These are phyloP conservation scores for Cyclargus thomasi DNA, from an alignment of 1,140 invertebrate species.

Conservation along the genomic window DNA sequence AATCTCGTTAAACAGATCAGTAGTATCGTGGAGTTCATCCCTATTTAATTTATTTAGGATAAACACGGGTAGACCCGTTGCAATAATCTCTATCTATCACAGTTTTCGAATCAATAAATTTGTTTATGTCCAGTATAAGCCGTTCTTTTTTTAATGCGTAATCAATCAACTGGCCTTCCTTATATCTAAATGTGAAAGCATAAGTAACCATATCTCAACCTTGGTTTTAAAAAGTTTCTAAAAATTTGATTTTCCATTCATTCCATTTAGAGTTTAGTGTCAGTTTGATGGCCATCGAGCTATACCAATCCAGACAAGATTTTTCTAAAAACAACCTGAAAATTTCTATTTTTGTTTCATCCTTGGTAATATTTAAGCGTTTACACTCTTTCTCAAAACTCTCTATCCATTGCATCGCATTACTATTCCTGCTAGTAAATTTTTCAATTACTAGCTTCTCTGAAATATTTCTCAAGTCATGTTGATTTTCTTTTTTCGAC, in stretches of 20 bases:
- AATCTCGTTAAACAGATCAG: conserved; percentile 16
- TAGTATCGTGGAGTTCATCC: conserved; percentile 11
- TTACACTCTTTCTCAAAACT: conserved; percentile 16
- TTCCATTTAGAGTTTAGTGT: conserved; percentile 13
- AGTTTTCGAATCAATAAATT: conserved; percentile 15
- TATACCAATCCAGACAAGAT: conserved; percentile 18
- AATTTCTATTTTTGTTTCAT: conserved; percentile 16
- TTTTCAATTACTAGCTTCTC: conserved; percentile 28
- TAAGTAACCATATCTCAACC: conserved; percentile 7
- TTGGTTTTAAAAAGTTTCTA: conserved; percentile 15
- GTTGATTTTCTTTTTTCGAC: conserved; percentile 26
- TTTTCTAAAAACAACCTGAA: conserved; percentile 16
- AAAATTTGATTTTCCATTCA: conserved; percentile 15
- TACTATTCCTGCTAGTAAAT: conserved; percentile 19
- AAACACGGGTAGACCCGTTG: conserved; percentile 12
- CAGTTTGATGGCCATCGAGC: conserved; percentile 17
- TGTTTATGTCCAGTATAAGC: conserved; percentile 17
- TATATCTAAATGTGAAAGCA: conserved; percentile 7
- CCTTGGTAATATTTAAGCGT: conserved; percentile 16
- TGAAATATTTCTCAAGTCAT: conserved; percentile 24
- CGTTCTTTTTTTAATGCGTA: conserved; percentile 17
- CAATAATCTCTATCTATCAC: conserved; percentile 17
- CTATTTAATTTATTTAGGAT: conserved; percentile 18
- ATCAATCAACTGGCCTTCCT: conserved; percentile 9
- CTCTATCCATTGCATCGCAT: conserved; percentile 16